Evolutionary conservation across 2,113 vertebrate genomes (phyloP).

Genomic region (Burhinus bistriatus): DNA sequence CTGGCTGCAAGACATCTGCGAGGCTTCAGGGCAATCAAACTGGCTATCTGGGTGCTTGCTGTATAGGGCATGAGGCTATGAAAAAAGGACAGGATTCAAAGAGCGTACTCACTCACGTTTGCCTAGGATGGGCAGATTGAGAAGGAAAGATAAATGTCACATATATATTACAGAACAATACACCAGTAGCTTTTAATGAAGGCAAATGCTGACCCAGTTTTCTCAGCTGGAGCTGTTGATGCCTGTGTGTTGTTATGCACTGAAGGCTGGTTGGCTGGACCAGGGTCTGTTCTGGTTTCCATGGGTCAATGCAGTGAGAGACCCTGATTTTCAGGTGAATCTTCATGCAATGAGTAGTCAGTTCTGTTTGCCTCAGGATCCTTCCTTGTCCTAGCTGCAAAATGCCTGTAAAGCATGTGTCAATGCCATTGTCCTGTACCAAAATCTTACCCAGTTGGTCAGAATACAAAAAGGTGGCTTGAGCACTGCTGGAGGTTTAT

Average conservation of each 20-base stretch:
- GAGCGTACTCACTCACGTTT: fast-evolving
- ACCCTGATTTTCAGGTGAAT: background rate
- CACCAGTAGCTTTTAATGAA: background rate
- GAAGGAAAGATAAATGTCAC: background rate
- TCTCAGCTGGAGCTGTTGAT: background rate
- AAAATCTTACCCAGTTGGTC: background rate
- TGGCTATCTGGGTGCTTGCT: background rate
- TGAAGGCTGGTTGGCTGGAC: background rate
- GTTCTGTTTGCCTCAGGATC: background rate
- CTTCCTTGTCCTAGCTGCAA: background rate
- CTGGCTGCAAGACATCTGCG: background rate
- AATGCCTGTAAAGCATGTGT: background rate
- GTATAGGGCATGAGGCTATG: background rate
- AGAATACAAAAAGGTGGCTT: background rate
- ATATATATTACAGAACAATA: background rate
- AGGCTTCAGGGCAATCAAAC: background rate
- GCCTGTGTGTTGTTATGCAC: fast-evolving
- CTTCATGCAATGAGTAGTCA: background rate
- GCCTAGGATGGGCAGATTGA: background rate
- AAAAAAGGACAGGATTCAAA: background rate
- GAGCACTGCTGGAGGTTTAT: background rate
- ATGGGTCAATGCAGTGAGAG: background rate
- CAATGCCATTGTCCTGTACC: background rate
- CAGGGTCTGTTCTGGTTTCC: background rate
- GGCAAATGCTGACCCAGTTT: background rate